Percentiles rank a stretch among this genome's conserved stretches.
Evolutionary conservation across 1,140 invertebrate species (phyloP).

Genomic region (Aphelenchoides besseyi): DNA sequence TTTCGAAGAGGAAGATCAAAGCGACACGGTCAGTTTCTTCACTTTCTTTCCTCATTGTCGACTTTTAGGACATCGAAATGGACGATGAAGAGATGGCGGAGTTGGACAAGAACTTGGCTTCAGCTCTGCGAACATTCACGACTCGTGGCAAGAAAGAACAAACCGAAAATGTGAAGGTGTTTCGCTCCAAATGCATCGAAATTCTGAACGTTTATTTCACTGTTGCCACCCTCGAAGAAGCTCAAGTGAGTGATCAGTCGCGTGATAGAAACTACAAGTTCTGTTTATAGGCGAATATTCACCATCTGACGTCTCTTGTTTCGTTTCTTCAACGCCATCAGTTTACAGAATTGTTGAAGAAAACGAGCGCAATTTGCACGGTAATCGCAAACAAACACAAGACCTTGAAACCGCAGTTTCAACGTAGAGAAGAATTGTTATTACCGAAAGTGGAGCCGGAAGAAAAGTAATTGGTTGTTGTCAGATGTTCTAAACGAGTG

Average conservation of each 20-base stretch:
- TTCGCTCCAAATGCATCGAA: not conserved
- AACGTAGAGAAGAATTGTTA: not conserved
- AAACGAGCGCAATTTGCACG: not conserved
- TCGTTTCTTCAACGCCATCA: not conserved
- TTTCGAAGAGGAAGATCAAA: conserved; percentile 19
- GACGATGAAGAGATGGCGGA: conserved; percentile 17
- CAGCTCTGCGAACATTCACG: not conserved
- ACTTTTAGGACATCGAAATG: conserved; percentile 6
- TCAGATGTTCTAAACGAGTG: too few species aligned
- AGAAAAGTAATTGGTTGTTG: not conserved
- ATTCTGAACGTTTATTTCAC: conserved; percentile 8
- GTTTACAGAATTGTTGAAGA: not conserved
- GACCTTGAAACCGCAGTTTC: not conserved
- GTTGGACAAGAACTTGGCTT: not conserved
- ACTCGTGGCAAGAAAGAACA: not conserved
- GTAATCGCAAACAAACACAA: not conserved
- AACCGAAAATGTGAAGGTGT: not conserved
- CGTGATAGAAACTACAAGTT: too few species aligned
- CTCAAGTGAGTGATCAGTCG: too few species aligned
- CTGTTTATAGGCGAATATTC: not conserved
- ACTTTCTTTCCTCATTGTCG: not conserved
- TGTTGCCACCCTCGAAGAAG: too few species aligned
- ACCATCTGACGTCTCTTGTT: not conserved
- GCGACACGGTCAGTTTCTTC: not conserved
- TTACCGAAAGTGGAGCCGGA: not conserved